Evolutionary conservation across 2,888 invertebrate genomes (phyloP).

Genomic region (Ophion costatus): DNA sequence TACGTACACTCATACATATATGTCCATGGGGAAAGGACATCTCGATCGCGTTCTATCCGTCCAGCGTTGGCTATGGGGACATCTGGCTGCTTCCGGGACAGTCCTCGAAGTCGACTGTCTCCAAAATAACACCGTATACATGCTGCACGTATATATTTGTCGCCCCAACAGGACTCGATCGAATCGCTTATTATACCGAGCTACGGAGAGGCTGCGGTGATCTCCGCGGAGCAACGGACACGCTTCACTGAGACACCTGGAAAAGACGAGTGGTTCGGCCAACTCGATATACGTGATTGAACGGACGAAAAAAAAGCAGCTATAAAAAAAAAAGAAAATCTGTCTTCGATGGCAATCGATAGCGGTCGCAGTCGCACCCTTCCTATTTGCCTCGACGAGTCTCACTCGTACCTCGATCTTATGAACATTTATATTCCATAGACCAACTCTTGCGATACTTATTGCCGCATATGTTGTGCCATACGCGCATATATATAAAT

Average conservation of each 20-base stretch:
- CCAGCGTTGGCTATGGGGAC: no score
- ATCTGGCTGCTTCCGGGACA: no score
- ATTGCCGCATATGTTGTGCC: not conserved
- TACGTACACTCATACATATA: conserved; percentile 26
- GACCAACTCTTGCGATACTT: not conserved
- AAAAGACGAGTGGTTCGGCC: conserved; percentile 64
- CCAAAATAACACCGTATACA: no score
- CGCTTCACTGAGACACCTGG: conserved; percentile 64
- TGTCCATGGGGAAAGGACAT: not conserved
- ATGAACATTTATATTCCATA: not conserved
- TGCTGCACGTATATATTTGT: conserved; percentile 7
- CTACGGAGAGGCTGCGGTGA: conserved; percentile 39
- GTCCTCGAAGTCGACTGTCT: no score
- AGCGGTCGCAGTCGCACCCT: conserved; percentile 22
- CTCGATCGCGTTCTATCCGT: no score
- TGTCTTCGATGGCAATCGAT: conserved; percentile 56
- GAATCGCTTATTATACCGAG: conserved; percentile 38
- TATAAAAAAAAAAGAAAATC: conserved; percentile 24
- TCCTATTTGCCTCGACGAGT: conserved; percentile 9
- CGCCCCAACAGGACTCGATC: conserved; percentile 42
- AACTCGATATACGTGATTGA: conserved; percentile 47
- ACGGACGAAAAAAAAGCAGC: conserved; percentile 18
- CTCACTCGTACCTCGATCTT: not conserved
- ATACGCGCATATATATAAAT: no score
- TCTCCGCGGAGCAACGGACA: conserved; percentile 56